Evolutionary conservation across 2,888 invertebrate species (phyloP), one percentile per base, ranked within the genome.

Genomic region (Polylopha cassiicola): DNA sequence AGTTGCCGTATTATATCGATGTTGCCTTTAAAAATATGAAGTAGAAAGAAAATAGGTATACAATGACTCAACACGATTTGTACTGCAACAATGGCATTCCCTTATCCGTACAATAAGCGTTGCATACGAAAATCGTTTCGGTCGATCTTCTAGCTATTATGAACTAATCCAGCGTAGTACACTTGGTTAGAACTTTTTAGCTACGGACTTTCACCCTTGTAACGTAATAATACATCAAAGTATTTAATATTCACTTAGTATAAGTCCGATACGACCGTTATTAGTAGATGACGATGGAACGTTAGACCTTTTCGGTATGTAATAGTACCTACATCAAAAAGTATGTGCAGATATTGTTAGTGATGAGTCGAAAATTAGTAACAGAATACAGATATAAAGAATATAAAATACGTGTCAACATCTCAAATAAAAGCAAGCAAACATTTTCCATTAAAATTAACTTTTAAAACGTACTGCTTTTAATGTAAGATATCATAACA

Each of bases 71-170:
- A 72, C 84, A 82, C 84, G 81, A 82, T 72, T 70, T 74, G 85
- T 85, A 85, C 80, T 85, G 84, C 85, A 85, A 84, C 84, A 69
- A 75, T 68, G 77, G 76, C 73, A 72, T 65, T 72, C 78, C 80
- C 84, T 80, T 84, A 84, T 85, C 73, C 61, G 75, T 78, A 80
- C 77, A 85, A 85, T 85, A 85, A 85, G 85, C 82, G 85, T 85
- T 85, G 85, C 84, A 85, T 85, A 85, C 85, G 77, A 69, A 53
- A 61, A 73, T 81, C 81, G 82, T 72, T 61, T 58, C 3, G 39
- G 49, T 43, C 60, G 61, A 54, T 55, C 59, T 54, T 45, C 28
- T 51, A 66, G 72, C 77, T 79, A 73, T 55, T 56, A 58, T 55
- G 68, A 73, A 73, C 76, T 75, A 75, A 70, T 53, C 38, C 26